phyloP scores from a whole-genome alignment of 1,140 invertebrate genomes.

The Globodera ellingtonae region DNA sequence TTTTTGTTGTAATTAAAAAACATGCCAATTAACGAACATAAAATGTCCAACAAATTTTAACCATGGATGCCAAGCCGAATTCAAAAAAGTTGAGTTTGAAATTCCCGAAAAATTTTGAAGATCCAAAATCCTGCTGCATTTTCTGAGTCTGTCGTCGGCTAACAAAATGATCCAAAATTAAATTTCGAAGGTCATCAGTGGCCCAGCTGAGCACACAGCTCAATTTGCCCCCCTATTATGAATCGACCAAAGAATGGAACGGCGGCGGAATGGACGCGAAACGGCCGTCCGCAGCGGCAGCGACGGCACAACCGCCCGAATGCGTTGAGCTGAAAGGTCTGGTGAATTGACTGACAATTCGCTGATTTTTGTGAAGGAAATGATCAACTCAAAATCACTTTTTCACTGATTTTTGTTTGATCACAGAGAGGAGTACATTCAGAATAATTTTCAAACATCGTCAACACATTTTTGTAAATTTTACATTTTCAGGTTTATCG shows the following conservation, averaged over 20 bases:
- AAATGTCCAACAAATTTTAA: not conserved
- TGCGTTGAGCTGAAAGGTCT: constrained; percentile 50
- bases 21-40: not conserved
- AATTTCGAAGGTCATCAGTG: constrained; percentile 52
- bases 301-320: constrained; percentile 37
- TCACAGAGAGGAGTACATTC: no score
- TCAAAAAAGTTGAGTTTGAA: no score
- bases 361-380: not conserved
- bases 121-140: constrained; percentile 1
- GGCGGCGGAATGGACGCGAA: not conserved
- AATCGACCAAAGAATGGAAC: not conserved
- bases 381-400: no score
- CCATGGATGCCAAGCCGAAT: not conserved
- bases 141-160: not conserved
- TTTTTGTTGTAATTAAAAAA: no score
- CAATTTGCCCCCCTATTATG: constrained; percentile 23
- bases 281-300: not conserved
- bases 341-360: not conserved
- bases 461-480: no score
- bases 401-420: no score
- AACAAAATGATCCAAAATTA: not conserved
- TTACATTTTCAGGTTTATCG: constrained; percentile 34
- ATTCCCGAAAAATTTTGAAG: no score
- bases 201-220: constrained; percentile 48
- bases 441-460: no score